Evolutionary conservation across 2,888 invertebrate genomes (phyloP).

Genomic region (Tridacna gigas): DNA sequence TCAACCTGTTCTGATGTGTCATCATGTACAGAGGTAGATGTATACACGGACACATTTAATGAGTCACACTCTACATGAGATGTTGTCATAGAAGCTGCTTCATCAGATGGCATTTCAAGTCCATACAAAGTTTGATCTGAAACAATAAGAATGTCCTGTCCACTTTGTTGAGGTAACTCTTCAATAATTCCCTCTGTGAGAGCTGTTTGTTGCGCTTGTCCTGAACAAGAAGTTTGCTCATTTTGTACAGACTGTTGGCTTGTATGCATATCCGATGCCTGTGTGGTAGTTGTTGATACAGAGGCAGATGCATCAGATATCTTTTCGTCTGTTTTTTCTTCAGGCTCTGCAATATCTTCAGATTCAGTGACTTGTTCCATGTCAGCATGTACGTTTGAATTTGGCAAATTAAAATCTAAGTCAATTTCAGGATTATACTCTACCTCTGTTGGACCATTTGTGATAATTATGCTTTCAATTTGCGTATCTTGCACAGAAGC

Average conservation of each 20-base stretch:
- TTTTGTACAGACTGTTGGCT: conserved; percentile 21
- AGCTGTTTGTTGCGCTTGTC: conserved; percentile 50
- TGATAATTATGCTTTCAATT: conserved; percentile 48
- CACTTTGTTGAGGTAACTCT: conserved; percentile 70
- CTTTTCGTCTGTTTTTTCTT: conserved; percentile 27
- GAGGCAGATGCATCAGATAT: conserved; percentile 35
- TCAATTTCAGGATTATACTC: conserved; percentile 86
- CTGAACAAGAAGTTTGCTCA: conserved; percentile 29
- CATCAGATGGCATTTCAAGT: conserved; percentile 84
- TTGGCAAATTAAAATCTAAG: conserved; percentile 60
- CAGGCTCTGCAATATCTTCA: conserved; percentile 34
- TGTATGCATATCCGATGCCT: conserved; percentile 29
- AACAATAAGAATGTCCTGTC: conserved; percentile 72
- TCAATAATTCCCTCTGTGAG: conserved; percentile 74
- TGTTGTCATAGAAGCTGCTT: conserved; percentile 72
- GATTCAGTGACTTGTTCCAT: conserved; percentile 25
- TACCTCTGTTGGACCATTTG: conserved; percentile 87
- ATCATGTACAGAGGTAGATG: conserved; percentile 63
- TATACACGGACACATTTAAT: conserved; percentile 63
- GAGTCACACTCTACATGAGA: conserved; percentile 72
- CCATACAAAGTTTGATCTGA: conserved; percentile 84
- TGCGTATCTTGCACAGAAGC: conserved; percentile 31
- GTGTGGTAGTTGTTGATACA: conserved; percentile 31
- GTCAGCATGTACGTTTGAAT: conserved; percentile 8
- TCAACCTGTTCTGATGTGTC: conserved; percentile 67